Conservation (phyloP, 2,797 vertebrate species). For the Sternarchorhynchus goeldii region DNA sequence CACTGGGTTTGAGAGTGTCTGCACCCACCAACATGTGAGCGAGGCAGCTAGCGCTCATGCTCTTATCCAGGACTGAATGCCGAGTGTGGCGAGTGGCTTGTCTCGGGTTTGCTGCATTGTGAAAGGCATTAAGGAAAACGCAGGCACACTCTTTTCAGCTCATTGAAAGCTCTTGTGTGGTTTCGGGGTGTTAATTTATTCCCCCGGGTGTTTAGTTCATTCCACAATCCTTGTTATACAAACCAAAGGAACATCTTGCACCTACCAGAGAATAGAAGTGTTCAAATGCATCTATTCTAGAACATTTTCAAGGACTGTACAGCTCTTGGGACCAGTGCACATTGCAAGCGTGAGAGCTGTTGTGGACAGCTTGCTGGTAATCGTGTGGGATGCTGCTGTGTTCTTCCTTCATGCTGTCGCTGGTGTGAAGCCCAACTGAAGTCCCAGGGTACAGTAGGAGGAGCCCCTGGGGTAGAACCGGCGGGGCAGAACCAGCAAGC, state of each 20-base stretch:
- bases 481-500: too few relatives aligned
- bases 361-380: too few relatives aligned
- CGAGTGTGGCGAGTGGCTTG: background rate
- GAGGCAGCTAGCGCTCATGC: conserved; percentile 19
- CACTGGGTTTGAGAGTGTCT: conserved; percentile 64
- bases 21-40: background rate
- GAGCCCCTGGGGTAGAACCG: too few relatives aligned
- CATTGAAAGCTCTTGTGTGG: conserved; percentile 9
- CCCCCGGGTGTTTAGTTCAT: conserved; percentile 12
- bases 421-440: too few relatives aligned
- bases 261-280: background rate
- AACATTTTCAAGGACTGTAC: too few relatives aligned
- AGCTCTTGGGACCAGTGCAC: too few relatives aligned
- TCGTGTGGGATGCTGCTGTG: too few relatives aligned
- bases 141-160: background rate
- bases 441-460: too few relatives aligned
- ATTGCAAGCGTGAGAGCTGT: too few relatives aligned
- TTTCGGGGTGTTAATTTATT: conserved; percentile 14
- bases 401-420: too few relatives aligned
- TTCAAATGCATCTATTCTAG: too few relatives aligned
- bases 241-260: background rate
- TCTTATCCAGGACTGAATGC: background rate
- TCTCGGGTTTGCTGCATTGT: conserved; percentile 1
- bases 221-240: background rate
- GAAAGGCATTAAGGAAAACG: background rate